Conservation (phyloP, 1,140 invertebrate genomes). For the Nautilus pompilius region DNA sequence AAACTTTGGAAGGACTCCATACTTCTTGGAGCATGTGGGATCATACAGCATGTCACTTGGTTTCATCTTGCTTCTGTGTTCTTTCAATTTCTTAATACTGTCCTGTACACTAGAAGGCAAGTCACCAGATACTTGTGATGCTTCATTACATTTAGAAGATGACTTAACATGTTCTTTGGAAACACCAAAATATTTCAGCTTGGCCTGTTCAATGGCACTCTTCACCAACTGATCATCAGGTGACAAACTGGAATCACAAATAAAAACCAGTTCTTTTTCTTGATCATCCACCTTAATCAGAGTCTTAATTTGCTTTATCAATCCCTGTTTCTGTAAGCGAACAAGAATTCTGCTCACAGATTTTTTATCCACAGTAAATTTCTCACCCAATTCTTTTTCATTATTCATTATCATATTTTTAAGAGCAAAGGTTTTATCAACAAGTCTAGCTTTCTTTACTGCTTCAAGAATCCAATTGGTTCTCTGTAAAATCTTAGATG, state of each 20-base stretch:
- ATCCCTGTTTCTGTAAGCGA: constrained; percentile 61
- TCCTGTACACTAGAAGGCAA: background rate
- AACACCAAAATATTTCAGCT: constrained; percentile 61
- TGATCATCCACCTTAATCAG: constrained; percentile 57
- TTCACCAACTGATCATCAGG: constrained; percentile 60
- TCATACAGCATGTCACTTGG: constrained; percentile 3
- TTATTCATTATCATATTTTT: constrained; percentile 51
- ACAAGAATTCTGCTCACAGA: constrained; percentile 62
- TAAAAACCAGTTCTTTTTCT: constrained; percentile 59
- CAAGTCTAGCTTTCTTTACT: constrained; percentile 5
- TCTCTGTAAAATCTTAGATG: constrained; percentile 1
- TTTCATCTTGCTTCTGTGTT: background rate
- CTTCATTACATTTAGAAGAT: background rate
- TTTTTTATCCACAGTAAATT: constrained; percentile 61
- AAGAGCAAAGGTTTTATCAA: constrained; percentile 50
- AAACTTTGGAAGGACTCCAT: constrained; percentile 68
- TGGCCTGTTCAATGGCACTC: constrained; percentile 63
- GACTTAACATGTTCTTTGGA: background rate
- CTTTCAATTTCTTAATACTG: background rate
- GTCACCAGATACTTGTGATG: background rate
- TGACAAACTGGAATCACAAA: constrained; percentile 62
- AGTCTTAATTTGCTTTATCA: constrained; percentile 64
- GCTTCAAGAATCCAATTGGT: constrained; percentile 11
- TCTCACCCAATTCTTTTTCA: constrained; percentile 1
- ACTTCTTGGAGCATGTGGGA: constrained; percentile 32